A percentile compares a stretch with the other conserved stretches of the same genome.
Evolutionary conservation across 2,888 invertebrate genomes (phyloP).

Genomic region (Belgica antarctica): DNA sequence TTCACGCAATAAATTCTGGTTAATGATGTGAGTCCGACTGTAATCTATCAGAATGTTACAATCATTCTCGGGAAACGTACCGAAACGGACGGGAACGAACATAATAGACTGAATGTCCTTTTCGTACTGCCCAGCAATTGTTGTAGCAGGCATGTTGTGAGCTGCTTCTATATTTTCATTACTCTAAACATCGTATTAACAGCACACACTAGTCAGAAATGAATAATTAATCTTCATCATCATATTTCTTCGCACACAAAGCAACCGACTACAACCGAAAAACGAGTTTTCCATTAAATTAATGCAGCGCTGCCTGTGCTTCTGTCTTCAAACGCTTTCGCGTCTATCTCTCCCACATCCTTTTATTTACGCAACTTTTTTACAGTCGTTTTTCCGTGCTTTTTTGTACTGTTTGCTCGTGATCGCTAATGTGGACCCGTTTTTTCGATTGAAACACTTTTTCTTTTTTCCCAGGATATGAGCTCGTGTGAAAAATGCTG

Average conservation of each 20-base stretch:
- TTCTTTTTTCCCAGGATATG: no score
- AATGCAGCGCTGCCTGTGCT: slow-evolving; percentile 9
- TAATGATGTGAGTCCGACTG: slow-evolving; percentile 42
- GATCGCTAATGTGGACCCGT: no score
- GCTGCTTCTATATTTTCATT: slow-evolving; percentile 13
- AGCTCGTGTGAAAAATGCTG: no score
- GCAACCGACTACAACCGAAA: not conserved
- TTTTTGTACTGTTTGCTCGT: no score
- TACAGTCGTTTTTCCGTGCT: not conserved
- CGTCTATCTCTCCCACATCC: not conserved
- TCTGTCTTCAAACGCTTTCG: not conserved
- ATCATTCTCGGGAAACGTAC: slow-evolving; percentile 11
- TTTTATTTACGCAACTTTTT: slow-evolving; percentile 4
- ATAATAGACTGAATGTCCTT: slow-evolving; percentile 35
- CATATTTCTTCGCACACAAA: slow-evolving; percentile 31
- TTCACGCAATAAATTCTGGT: slow-evolving; percentile 43
- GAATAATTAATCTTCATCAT: slow-evolving; percentile 44
- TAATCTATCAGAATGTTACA: slow-evolving; percentile 42
- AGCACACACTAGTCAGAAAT: slow-evolving; percentile 21
- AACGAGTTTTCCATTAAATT: slow-evolving; percentile 15
- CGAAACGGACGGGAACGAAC: slow-evolving; percentile 24
- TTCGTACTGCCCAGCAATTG: not conserved
- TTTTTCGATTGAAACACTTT: no score
- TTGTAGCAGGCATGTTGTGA: not conserved
- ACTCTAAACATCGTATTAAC: slow-evolving; percentile 18